phyloP scores from a whole-genome alignment of 2,797 vertebrate species.

The Pseudotriccus pelzelni region DNA sequence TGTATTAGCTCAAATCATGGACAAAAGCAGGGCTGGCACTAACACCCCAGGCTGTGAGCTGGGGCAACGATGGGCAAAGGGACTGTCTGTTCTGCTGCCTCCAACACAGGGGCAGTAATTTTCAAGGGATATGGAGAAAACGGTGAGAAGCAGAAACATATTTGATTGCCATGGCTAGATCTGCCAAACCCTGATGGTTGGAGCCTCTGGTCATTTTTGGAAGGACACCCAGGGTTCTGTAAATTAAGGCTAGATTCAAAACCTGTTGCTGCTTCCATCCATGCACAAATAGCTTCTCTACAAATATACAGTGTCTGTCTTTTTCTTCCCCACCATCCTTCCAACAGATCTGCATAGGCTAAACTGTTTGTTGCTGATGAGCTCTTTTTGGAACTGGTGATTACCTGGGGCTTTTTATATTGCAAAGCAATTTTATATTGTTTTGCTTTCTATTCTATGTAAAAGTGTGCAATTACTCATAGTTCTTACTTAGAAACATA shows the following conservation, averaged over 20 bases:
- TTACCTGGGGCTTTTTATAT: not conserved
- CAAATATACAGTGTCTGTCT: not conserved
- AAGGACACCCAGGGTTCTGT: not conserved
- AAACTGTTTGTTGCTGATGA: not conserved
- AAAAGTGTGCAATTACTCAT: not conserved
- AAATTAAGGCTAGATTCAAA: not conserved
- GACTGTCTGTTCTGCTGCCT: not conserved
- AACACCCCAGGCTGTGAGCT: rapidly evolving
- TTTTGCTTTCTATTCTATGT: not conserved
- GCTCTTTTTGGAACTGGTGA: not conserved
- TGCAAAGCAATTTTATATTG: not conserved
- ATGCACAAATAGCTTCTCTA: not conserved
- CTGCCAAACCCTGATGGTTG: not conserved
- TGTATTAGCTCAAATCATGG: not conserved
- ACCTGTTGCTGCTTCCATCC: not conserved
- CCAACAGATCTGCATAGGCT: not conserved
- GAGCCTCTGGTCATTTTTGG: not conserved
- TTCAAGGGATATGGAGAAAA: not conserved
- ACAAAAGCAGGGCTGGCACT: not conserved
- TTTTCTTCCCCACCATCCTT: not conserved
- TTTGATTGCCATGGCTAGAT: not conserved
- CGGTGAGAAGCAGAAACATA: not conserved
- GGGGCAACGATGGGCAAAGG: not conserved
- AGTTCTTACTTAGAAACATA: not conserved
- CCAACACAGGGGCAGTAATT: rapidly evolving